These are phyloP conservation scores for Microdon myrmicae DNA, from an alignment of 2,888 invertebrate species.

Conservation along the genomic window DNA sequence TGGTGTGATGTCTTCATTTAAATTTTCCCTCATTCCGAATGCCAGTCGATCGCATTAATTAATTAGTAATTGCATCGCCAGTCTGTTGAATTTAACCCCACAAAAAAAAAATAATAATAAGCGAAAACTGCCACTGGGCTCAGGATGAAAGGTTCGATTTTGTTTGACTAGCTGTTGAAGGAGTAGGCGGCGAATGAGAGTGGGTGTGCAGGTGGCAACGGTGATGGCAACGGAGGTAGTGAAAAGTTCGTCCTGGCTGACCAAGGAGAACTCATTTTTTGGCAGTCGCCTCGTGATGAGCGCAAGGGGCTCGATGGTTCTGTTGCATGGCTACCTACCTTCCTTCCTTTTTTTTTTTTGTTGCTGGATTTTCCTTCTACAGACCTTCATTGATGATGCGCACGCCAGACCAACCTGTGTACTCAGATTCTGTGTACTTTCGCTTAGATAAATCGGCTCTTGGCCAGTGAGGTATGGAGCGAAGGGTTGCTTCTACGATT, in stretches of 20 bases:
- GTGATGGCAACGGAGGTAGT: no score
- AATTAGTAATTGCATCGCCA: no score
- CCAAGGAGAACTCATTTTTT: no score
- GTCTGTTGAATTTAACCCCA: no score
- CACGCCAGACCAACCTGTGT: constrained; percentile 47
- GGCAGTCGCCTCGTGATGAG: constrained; percentile 7
- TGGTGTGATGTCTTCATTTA: constrained; percentile 11
- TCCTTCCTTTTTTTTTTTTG: constrained; percentile 23
- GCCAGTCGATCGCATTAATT: constrained; percentile 38
- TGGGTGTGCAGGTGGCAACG: no score
- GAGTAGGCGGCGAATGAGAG: constrained; percentile 31
- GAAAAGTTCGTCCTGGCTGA: no score
- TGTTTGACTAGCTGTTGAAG: constrained; percentile 1
- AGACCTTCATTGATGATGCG: constrained; percentile 50
- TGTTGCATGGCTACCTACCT: constrained; percentile 51
- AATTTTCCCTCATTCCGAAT: constrained; percentile 33
- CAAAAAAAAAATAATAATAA: no score
- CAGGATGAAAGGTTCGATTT: no score
- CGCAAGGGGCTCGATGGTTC: constrained; percentile 18
- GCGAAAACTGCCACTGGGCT: no score
- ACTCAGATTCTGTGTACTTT: constrained; percentile 43
- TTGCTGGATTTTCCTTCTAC: no score
- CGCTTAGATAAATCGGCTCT: constrained; percentile 14
- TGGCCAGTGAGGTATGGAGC: not conserved
- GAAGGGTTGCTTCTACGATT: not conserved